A percentile compares a stretch with the other conserved stretches of the same genome.
Conservation (phyloP, 2,888 invertebrate species). For the Cosmia trapezina region DNA sequence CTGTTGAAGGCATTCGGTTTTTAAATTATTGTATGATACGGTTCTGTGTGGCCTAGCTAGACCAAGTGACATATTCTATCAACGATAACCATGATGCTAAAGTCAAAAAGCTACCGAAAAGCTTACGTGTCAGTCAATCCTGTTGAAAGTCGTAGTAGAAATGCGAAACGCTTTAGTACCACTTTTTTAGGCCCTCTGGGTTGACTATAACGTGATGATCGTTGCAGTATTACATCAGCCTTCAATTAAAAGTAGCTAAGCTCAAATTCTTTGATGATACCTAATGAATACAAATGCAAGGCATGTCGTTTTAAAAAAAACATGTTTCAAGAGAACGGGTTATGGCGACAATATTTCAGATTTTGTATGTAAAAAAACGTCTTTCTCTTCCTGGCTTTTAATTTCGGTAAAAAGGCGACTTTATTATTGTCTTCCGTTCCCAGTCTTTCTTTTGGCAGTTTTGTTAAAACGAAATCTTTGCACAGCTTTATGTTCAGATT, state of each 20-base stretch:
- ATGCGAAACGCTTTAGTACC: neutral
- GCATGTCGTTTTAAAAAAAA: neutral
- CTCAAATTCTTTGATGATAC: neutral
- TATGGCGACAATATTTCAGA: neutral
- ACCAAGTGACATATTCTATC: neutral
- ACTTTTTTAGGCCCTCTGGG: neutral
- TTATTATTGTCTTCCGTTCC: neutral
- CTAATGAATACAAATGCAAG: neutral
- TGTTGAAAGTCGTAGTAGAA: neutral
- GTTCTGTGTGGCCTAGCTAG: neutral
- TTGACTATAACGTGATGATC: neutral
- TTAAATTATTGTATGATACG: neutral
- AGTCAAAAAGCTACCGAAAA: neutral
- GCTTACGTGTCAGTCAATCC: neutral
- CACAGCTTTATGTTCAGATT: too few species aligned
- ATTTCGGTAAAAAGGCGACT: neutral
- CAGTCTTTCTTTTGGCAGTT: too few species aligned
- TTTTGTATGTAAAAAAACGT: neutral
- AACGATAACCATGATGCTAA: too few species aligned
- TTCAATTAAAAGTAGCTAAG: neutral
- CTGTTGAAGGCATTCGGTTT: neutral
- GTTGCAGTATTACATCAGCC: neutral
- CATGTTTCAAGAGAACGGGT: neutral
- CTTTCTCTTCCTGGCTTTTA: neutral
- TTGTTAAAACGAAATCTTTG: too few species aligned